Percentiles rank a stretch among this genome's conserved stretches.
phyloP scores from a whole-genome alignment of 2,113 vertebrate genomes.

The Dipodomys spectabilis region DNA sequence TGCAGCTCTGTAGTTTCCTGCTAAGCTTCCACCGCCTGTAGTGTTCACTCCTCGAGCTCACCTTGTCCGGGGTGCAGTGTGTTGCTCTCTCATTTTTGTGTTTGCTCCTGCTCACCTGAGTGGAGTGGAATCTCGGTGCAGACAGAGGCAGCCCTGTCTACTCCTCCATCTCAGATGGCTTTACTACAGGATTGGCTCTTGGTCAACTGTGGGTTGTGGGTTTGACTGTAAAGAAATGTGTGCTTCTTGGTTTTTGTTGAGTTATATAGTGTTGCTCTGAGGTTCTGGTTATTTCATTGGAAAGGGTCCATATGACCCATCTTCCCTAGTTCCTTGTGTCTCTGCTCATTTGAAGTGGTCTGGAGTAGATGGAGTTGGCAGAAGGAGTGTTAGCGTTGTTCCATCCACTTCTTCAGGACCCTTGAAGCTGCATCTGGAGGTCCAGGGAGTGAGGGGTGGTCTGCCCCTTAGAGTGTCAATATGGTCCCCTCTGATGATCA shows the following conservation, averaged over 20 bases:
- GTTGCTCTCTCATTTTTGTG: no score
- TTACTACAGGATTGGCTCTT: neutral
- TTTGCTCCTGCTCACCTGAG: neutral
- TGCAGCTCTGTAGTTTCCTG: no score
- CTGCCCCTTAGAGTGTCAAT: neutral
- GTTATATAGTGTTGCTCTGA: neutral
- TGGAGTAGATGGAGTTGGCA: neutral
- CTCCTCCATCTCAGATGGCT: neutral
- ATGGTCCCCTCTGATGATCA: neutral
- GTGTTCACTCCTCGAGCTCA: no score
- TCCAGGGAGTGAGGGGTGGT: neutral
- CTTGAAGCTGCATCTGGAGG: neutral
- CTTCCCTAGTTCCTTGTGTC: neutral
- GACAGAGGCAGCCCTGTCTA: neutral
- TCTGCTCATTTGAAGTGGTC: slow-evolving; percentile 6
- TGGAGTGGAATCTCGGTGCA: neutral
- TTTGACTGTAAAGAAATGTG: neutral
- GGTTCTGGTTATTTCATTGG: neutral
- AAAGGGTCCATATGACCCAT: neutral
- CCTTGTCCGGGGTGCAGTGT: no score
- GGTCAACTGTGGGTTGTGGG: neutral
- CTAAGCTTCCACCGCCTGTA: neutral
- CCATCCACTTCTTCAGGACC: no score
- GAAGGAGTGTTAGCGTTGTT: neutral
- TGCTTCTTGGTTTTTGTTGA: slow-evolving; percentile 29